These are phyloP conservation scores for Oryctolagus cuniculus DNA, from an alignment of 2,113 vertebrate genomes.

Conservation along the genomic window mOryCun1.1 NC_091442.1:37254001-37254500, in stretches of 20 bases:
- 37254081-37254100: not conserved
- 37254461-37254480: not conserved
- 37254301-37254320: not conserved
- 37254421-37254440: not conserved
- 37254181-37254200: not conserved
- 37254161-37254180: not conserved
- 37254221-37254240: not conserved
- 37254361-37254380: not conserved
- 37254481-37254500: not conserved
- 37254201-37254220: not conserved
- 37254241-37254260: not conserved
- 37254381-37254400: not conserved
- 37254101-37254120: not conserved
- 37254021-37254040: not conserved
- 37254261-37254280: not conserved
- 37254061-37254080: not conserved
- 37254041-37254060: not conserved
- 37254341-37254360: not conserved
- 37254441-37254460: not conserved
- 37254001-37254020: not conserved
- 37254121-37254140: not conserved
- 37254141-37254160: not conserved
- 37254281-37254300: not conserved
- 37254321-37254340: slow-evolving; percentile 14
- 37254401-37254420: not conserved